phyloP scores from a whole-genome alignment of 2,113 vertebrate genomes.

The Alexandromys fortis region DNA sequence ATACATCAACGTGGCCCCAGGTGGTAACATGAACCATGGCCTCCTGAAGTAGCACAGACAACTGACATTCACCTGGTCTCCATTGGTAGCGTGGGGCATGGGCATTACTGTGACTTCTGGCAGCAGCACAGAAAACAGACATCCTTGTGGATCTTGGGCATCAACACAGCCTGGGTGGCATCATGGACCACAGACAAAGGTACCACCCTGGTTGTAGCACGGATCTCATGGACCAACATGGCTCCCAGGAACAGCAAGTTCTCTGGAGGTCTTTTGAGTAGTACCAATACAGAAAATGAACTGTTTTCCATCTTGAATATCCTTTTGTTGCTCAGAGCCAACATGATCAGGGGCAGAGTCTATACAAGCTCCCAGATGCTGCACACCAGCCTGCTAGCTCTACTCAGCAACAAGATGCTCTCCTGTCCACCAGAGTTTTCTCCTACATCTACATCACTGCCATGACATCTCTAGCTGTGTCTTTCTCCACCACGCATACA shows the following conservation, averaged over 20 bases:
- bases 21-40: not conserved
- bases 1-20: not conserved
- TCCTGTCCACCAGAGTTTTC: not conserved
- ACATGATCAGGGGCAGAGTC: not conserved
- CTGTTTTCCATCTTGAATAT: not conserved
- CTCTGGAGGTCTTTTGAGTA: not conserved
- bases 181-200: not conserved
- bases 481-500: not conserved
- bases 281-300: not conserved
- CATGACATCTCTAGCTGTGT: not conserved
- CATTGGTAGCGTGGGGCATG: not conserved
- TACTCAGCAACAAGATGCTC: not conserved
- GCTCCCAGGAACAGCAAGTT: accelerated
- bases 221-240: not conserved
- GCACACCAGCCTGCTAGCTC: not conserved
- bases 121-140: not conserved
- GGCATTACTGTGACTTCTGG: not conserved
- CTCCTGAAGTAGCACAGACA: not conserved
- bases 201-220: not conserved
- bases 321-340: not conserved
- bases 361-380: not conserved
- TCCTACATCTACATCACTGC: not conserved
- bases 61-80: not conserved
- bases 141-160: not conserved
- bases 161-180: not conserved